Base-by-base conservation (phyloP, 2,797 vertebrate species). In the Diplodus puntazzo region DNA sequence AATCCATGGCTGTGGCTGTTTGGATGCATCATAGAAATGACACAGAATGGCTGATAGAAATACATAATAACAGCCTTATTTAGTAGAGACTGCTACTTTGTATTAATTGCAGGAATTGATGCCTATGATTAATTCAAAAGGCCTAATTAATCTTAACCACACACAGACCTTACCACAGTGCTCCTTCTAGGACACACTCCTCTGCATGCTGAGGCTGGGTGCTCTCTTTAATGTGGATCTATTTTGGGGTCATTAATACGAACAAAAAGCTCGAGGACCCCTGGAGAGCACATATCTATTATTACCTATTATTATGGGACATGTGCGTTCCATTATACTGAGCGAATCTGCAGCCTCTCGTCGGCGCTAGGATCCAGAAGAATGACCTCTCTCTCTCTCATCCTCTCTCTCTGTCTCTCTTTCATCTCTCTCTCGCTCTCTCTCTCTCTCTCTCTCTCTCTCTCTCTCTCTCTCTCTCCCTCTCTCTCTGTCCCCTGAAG, bases 301-400 rank as follows among this genome's bases (percentile, higher is more conserved):
- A 82, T 84, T 82, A 75, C 63, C 74, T 78, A n/a, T 78, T 69
- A 74, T 62, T 58, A 71, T 59, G 55, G 69, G 69, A 66, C 65
- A 50, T 72, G 76, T 52, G 30, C 67, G 23, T 55, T 11, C 23
- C 49, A 23, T 72, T 18, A 34, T 17, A 60, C 30, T 20, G 65
- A 73, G 65, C 17, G 27, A 27, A 53, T 52, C 55, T 39, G 34
- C 34, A 11, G 42, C 63, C 65, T 73, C 11, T 20, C 43, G 60
- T 65, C 78, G 95, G 92, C 96, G 94, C 96, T 97, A 97, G 95
- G 95, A 96, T 94, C 94, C 94, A 39, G 94, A 94, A 91, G 94
- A 90, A 86, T 84, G 91, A 79, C 69, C 12, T 46, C n/a, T 64
- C n/a, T 52, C 55, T 69, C 68, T 17, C 69, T 34, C 60, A 45